These are phyloP conservation scores for Leuciscus idus DNA, from an alignment of 2,113 vertebrate species.

Conservation along the genomic window DNA sequence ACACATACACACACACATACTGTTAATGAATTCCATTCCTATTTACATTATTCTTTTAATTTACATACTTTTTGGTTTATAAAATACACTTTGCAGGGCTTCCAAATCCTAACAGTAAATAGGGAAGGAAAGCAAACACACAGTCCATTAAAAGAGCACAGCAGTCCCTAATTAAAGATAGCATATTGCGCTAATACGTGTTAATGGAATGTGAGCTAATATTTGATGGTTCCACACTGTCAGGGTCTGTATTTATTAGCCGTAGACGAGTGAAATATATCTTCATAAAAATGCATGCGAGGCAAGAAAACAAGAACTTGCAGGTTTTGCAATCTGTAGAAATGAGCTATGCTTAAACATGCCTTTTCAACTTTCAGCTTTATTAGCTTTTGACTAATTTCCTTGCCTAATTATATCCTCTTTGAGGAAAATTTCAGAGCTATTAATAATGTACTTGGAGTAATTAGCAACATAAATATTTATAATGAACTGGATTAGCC, in stretches of 20 bases:
- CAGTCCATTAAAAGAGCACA: slow-evolving; percentile 39
- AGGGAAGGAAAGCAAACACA: slow-evolving; percentile 12
- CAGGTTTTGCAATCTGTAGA: slow-evolving; percentile 51
- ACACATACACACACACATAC: neutral
- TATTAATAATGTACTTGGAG: slow-evolving; percentile 80
- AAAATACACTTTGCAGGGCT: neutral
- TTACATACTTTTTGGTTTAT: neutral
- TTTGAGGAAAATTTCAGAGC: slow-evolving; percentile 73
- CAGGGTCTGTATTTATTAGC: slow-evolving; percentile 60
- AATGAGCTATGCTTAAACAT: slow-evolving; percentile 66
- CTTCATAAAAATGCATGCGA: neutral
- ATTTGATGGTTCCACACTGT: slow-evolving; percentile 75
- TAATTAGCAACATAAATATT: slow-evolving; percentile 79
- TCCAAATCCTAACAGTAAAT: slow-evolving; percentile 26
- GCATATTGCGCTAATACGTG: slow-evolving; percentile 69
- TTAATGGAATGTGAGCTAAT: slow-evolving; percentile 79
- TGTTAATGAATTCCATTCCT: neutral
- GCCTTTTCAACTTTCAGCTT: slow-evolving; percentile 72
- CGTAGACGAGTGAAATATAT: slow-evolving; percentile 3
- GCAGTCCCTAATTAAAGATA: slow-evolving; percentile 51
- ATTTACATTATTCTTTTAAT: neutral
- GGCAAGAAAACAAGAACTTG: neutral
- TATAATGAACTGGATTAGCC: slow-evolving; percentile 67
- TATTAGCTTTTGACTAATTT: slow-evolving; percentile 79
- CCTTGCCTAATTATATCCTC: slow-evolving; percentile 74